Conservation (phyloP, 2,113 vertebrate genomes). For the Trinectes maculatus region DNA sequence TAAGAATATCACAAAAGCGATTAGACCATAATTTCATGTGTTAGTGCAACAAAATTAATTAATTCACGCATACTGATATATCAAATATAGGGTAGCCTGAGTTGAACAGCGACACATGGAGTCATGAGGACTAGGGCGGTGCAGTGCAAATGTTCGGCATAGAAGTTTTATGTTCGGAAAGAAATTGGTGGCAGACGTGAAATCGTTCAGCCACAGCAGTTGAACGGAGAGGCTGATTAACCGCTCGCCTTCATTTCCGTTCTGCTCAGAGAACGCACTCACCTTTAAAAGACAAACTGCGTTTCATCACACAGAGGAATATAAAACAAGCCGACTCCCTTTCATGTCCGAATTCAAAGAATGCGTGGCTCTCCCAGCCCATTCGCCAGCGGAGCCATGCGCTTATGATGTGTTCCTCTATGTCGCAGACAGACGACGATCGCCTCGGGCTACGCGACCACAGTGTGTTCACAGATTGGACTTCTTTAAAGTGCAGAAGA, state of each 20-base stretch:
- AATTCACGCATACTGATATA: background rate
- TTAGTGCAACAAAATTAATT: background rate
- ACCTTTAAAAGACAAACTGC: constrained; percentile 31
- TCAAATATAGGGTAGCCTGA: background rate
- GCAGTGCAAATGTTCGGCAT: background rate
- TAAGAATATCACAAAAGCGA: too few relatives aligned
- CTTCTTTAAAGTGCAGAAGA: constrained; percentile 77
- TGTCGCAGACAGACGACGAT: constrained; percentile 46
- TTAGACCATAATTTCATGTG: background rate
- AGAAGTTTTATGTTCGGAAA: background rate
- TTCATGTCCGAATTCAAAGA: constrained; percentile 66
- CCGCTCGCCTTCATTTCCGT: constrained; percentile 1
- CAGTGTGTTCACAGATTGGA: constrained; percentile 75
- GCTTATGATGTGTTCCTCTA: constrained; percentile 57
- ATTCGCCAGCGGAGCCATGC: constrained; percentile 34
- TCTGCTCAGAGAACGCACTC: constrained; percentile 4
- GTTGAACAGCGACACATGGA: background rate
- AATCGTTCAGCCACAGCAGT: constrained; percentile 7
- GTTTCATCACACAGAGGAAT: constrained; percentile 58
- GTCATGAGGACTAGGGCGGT: background rate
- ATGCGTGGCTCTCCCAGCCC: constrained; percentile 9
- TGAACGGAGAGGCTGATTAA: constrained; percentile 27
- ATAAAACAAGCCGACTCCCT: constrained; percentile 47
- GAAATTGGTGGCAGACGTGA: constrained; percentile 1
- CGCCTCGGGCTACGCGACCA: constrained; percentile 58